Evolutionary conservation across 2,888 invertebrate genomes (phyloP).

Genomic region (Deilephila elpenor): DNA sequence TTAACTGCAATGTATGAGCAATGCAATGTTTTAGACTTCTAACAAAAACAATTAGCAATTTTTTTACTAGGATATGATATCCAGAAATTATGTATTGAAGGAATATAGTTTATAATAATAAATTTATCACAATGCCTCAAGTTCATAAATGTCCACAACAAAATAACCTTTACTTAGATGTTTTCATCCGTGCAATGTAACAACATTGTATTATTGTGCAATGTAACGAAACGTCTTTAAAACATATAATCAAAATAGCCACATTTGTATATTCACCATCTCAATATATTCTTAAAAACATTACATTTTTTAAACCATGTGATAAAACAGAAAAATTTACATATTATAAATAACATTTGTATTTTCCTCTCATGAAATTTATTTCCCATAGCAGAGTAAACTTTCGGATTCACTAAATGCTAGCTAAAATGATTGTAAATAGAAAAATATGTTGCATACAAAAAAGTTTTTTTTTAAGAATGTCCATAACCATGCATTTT

Average conservation of each 20-base stretch:
- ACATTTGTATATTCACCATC: too few relatives aligned
- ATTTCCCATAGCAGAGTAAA: not conserved
- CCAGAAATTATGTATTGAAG: not conserved
- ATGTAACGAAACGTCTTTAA: not conserved
- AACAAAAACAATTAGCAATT: too few relatives aligned
- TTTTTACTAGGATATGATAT: too few relatives aligned
- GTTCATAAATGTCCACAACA: too few relatives aligned
- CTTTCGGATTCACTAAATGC: not conserved
- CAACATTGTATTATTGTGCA: not conserved
- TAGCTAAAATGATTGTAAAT: not conserved
- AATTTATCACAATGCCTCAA: too few relatives aligned
- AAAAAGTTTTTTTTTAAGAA: not conserved
- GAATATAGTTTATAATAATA: not conserved
- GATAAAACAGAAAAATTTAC: not conserved
- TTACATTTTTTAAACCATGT: too few relatives aligned
- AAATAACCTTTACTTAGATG: too few relatives aligned
- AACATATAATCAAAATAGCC: not conserved
- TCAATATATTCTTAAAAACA: too few relatives aligned
- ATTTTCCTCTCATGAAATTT: not conserved
- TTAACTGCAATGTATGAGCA: too few relatives aligned
- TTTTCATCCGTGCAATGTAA: not conserved
- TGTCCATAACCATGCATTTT: conserved; percentile 2
- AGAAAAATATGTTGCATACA: not conserved
- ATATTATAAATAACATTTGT: not conserved
- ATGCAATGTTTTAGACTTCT: too few relatives aligned